Percentiles rank a stretch among this genome's conserved stretches.
phyloP scores from a whole-genome alignment of 1,140 invertebrate species.

The Drosophila elegans region DNA sequence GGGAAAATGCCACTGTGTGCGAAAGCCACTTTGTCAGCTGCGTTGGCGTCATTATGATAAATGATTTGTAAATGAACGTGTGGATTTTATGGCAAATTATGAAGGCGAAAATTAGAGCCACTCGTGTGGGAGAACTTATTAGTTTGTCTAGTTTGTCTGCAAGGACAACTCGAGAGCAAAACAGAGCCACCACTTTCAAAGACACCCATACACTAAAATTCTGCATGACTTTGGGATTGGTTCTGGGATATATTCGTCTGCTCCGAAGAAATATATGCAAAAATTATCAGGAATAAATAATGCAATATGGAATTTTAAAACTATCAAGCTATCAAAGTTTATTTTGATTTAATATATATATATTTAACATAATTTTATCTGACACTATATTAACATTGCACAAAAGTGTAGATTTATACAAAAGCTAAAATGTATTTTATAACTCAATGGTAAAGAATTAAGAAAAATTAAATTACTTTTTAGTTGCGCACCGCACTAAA shows the following conservation, averaged over 20 bases:
- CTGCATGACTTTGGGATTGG: neutral
- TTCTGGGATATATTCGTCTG: neutral
- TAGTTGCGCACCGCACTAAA: too few relatives aligned
- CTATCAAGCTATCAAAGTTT: too few relatives aligned
- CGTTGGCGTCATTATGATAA: constrained; percentile 41
- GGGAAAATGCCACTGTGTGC: constrained; percentile 6
- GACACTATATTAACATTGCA: too few relatives aligned
- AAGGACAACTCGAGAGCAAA: neutral
- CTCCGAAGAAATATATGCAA: neutral
- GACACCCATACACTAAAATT: neutral
- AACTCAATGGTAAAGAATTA: too few relatives aligned
- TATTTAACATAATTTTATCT: too few relatives aligned
- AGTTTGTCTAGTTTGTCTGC: constrained; percentile 2
- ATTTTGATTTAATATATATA: too few relatives aligned
- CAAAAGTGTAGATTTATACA: too few relatives aligned
- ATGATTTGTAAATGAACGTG: constrained; percentile 57
- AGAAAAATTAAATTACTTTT: too few relatives aligned
- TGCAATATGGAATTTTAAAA: too few relatives aligned
- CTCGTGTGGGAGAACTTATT: neutral
- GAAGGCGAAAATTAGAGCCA: constrained; percentile 23
- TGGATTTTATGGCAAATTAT: constrained; percentile 49
- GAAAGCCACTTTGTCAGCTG: constrained; percentile 47
- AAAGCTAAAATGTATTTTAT: too few relatives aligned
- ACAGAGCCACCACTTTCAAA: neutral
- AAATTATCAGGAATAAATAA: neutral